These are phyloP conservation scores for Phrynocephalus versicolor DNA, from an alignment of 2,113 vertebrate genomes.

Conservation along the genomic window DNA sequence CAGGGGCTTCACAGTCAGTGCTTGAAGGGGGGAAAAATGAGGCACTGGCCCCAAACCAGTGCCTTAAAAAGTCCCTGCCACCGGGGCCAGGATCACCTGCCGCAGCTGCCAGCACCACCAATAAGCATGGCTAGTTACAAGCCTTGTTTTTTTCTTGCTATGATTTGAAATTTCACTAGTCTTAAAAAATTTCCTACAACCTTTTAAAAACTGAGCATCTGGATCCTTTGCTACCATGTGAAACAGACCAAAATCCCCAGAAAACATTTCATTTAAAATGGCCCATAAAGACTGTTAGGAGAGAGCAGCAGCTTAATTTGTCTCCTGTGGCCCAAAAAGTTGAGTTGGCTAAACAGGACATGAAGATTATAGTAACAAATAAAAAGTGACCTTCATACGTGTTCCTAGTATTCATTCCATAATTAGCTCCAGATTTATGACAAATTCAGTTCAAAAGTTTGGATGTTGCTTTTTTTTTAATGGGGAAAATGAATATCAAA, in stretches of 20 bases:
- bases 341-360: background rate
- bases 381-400: background rate
- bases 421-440: too few relatives aligned
- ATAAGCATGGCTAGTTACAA: background rate
- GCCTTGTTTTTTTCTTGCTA: background rate
- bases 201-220: background rate
- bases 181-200: background rate
- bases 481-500: conserved; percentile 27
- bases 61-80: too few relatives aligned
- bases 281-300: background rate
- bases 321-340: background rate
- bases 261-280: background rate
- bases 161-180: background rate
- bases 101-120: too few relatives aligned
- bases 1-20: too few relatives aligned
- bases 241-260: background rate
- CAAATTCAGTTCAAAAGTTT: background rate
- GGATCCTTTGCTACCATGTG: background rate
- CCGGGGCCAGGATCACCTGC: too few relatives aligned
- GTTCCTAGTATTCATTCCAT: background rate
- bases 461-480: background rate
- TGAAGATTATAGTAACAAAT: background rate
- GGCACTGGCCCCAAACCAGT: too few relatives aligned
- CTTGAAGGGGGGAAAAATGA: too few relatives aligned
- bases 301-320: background rate